These are phyloP conservation scores for Drosophila tripunctata DNA, from an alignment of 2,888 invertebrate genomes.

Conservation along the genomic window DNA sequence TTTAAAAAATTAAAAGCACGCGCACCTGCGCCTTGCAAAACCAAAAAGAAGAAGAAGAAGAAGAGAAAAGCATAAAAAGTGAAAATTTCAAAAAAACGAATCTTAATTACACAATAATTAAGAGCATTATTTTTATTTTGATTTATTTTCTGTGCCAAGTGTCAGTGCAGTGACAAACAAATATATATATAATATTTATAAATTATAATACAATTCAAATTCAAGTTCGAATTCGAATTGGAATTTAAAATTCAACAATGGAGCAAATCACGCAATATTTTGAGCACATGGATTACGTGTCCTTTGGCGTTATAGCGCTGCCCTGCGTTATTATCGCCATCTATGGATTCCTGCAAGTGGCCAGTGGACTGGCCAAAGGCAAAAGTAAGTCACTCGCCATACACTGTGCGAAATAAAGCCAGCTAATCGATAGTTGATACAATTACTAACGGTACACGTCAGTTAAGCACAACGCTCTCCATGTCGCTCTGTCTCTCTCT, in stretches of 20 bases:
- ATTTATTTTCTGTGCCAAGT: constrained; percentile 56
- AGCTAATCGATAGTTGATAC: no score
- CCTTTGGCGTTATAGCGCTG: constrained; percentile 61
- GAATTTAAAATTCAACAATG: constrained; percentile 36
- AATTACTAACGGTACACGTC: constrained; percentile 8
- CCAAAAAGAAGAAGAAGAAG: background rate
- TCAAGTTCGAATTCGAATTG: background rate
- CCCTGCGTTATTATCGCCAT: constrained; percentile 66
- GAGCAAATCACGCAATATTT: constrained; percentile 67
- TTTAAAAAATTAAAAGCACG: constrained; percentile 3
- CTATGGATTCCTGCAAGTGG: constrained; percentile 66
- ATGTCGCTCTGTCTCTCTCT: background rate
- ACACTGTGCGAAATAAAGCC: background rate
- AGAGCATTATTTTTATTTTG: constrained; percentile 16
- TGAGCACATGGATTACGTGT: constrained; percentile 73
- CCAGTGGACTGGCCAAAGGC: constrained; percentile 62
- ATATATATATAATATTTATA: no score
- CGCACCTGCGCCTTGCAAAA: constrained; percentile 40
- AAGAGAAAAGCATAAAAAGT: constrained; percentile 1
- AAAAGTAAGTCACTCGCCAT: constrained; percentile 77
- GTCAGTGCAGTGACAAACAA: constrained; percentile 28
- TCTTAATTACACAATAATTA: background rate
- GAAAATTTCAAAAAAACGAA: constrained; percentile 10
- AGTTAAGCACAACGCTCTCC: background rate
- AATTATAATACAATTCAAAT: constrained; percentile 4